Evolutionary conservation across 2,888 invertebrate genomes (phyloP), one percentile per base, ranked within the genome.

Genomic region (Leptothorax acervorum): DNA sequence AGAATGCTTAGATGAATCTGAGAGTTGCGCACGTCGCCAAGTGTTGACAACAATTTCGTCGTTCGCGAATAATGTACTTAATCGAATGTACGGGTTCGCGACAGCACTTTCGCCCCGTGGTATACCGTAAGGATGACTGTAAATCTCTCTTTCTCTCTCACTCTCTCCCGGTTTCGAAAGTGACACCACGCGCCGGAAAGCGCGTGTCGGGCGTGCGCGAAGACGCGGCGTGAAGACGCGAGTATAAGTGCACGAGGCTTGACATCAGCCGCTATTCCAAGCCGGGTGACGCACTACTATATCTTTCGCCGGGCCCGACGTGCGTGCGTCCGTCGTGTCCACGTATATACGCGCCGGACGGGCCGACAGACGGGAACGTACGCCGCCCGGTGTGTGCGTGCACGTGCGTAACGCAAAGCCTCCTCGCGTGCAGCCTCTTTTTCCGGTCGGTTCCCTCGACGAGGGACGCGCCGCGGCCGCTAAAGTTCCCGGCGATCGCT

Each of bases 211-310:
- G 35, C 35, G 35, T 35, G 53, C 65, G 57, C 35, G 65, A 23
- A 35, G 84, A 55, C 15, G 62, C 42, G 28, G 35, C 48, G 62
- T 15, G 51, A 42, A 51, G 66, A 23, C 60, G 76, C 70, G 42
- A 71, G 35, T 28, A 70, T 76, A 76, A 53, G 55, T 85, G 66
- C 55, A 62, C 74, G 57, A 86, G 88, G 94, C 92, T 94, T 94
- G 94, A 93, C 93, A 94, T 94, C 94, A 94, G 92, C 90, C 83
- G 92, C 94, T 94, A 94, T 94, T 94, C 94, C 93, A 93, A 93
- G 94, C 92, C 85, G 91, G 89, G 89, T 94, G 94, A 94, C 94
- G 94, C 94, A 94, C 88, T 90, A 89, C 88, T 89, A 88, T 89
- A 89, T 86, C 87, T 86, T 65, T 78, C 83, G 68, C 28, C 84